Evolutionary conservation across 2,888 invertebrate genomes (phyloP).

Genomic region (Dione juno): DNA sequence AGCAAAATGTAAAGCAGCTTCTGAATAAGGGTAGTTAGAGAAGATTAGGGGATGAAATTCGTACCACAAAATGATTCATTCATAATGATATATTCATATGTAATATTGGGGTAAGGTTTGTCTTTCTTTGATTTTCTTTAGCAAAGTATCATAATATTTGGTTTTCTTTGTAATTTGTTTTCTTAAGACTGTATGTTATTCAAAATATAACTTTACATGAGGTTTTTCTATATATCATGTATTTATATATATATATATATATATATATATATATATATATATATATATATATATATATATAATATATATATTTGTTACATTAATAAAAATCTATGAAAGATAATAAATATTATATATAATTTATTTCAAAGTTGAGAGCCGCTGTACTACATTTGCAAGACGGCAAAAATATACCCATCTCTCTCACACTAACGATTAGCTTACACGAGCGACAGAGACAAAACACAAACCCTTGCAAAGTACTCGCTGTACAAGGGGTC

Average conservation of each 20-base stretch:
- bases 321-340: not conserved
- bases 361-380: slow-evolving; percentile 6
- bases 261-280: no score
- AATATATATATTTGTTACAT: no score
- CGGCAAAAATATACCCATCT: not conserved
- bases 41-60: slow-evolving; percentile 34
- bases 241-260: no score
- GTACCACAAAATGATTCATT: slow-evolving; percentile 28
- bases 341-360: not conserved
- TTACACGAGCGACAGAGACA: not conserved
- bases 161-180: not conserved
- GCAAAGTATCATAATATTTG: not conserved
- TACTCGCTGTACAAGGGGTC: slow-evolving; percentile 3
- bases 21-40: slow-evolving; percentile 38
- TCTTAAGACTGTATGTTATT: not conserved
- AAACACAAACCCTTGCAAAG: not conserved
- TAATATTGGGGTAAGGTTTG: slow-evolving; percentile 26
- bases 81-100: slow-evolving; percentile 33
- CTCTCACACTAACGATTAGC: slow-evolving; percentile 6
- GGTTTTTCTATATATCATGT: no score
- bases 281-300: no score
- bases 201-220: not conserved
- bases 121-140: slow-evolving; percentile 12
- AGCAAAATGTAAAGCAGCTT: slow-evolving; percentile 4
- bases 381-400: slow-evolving; percentile 4